Base-by-base conservation (phyloP, 2,113 vertebrate genomes). In the Oncorhynchus clarkii region DNA sequence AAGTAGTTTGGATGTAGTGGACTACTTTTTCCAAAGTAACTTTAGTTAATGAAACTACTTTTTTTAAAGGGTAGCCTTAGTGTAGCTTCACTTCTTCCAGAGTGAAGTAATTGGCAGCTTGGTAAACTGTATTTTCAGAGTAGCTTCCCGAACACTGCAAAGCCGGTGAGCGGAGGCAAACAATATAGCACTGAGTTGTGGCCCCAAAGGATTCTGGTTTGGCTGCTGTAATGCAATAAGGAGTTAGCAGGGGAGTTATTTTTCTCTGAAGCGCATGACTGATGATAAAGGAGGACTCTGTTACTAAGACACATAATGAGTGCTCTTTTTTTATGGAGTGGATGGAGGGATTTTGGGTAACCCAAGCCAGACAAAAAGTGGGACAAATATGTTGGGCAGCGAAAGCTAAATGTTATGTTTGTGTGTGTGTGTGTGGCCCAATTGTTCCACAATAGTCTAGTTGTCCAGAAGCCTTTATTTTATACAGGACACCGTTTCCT, bases 221-320 rank as follows among this genome's bases (percentile, higher is more conserved):
- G 24, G 13, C 65, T 34, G n/a, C 62, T 65, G 34, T 65, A 75
- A 68, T 68, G 73, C 22, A 75, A 75, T 75, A 66, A 75, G 73
- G 26, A 31, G 4, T 54, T 27, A 27, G 26, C 27, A 79, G 31
- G 18, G 48, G 39, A 66, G 34, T 22, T 45, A 64, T 48, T 71
- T 34, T 20, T 27, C 67, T 70, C 70, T 73, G 60, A 4, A 80
- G 74, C 74, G 18, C 82, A 77, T 87, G 83, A 87, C 79, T 16
- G 74, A 70, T 81, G 62, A 81, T 84, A 80, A 87, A 84, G 73
- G 78, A 80, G 27, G 13, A 13, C 75, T 86, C 72, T 86, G 79
- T 86, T 49, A 70, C 9, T 48, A 66, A 71, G 82, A 86, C 80
- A 82, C 78, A 80, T 87, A 83, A 82, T 79, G 66, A 80, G 77